A percentile compares a stretch with the other conserved stretches of the same genome.
These are phyloP conservation scores for Benitochromis conjunctus DNA, from an alignment of 2,113 vertebrate genomes.

Conservation along the genomic window DNA sequence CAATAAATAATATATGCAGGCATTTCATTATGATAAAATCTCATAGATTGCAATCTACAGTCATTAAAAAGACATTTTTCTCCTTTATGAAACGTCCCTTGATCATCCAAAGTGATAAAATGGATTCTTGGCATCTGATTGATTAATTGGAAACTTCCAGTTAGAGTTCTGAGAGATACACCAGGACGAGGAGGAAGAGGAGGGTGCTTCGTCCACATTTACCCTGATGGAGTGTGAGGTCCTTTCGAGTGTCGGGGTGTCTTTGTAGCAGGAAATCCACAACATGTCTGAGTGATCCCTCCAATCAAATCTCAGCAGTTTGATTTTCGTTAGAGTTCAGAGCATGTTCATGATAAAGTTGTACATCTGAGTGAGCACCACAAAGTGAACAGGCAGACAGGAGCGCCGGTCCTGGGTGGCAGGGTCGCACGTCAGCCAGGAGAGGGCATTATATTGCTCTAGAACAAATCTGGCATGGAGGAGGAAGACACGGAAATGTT, in stretches of 20 bases:
- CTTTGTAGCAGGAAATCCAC: neutral
- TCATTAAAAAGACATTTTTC: conserved; percentile 82
- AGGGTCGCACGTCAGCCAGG: conserved; percentile 98
- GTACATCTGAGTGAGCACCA: conserved; percentile 99
- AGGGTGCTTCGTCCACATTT: conserved; percentile 1
- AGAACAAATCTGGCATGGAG: conserved; percentile 87
- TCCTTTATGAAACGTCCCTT: conserved; percentile 74
- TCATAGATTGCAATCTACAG: conserved; percentile 89
- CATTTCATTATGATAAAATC: conserved; percentile 96
- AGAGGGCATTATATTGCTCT: conserved; percentile 99
- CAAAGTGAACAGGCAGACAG: conserved; percentile 98
- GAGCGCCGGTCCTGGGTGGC: conserved; percentile 97
- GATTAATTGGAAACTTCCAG: conserved; percentile 62
- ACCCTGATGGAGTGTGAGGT: conserved; percentile 52
- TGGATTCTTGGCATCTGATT: conserved; percentile 72
- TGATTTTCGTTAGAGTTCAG: conserved; percentile 51
- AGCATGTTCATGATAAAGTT: conserved; percentile 99
- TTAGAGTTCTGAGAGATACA: conserved; percentile 33
- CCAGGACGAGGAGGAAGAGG: neutral
- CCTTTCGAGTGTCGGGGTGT: conserved; percentile 17
- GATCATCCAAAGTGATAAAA: conserved; percentile 71
- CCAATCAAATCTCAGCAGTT: conserved; percentile 8
- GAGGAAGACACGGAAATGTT: neutral
- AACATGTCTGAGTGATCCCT: neutral
- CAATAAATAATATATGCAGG: conserved; percentile 99